Base-by-base conservation (phyloP, 2,113 vertebrate species). In the Tachysurus fulvidraco region DNA sequence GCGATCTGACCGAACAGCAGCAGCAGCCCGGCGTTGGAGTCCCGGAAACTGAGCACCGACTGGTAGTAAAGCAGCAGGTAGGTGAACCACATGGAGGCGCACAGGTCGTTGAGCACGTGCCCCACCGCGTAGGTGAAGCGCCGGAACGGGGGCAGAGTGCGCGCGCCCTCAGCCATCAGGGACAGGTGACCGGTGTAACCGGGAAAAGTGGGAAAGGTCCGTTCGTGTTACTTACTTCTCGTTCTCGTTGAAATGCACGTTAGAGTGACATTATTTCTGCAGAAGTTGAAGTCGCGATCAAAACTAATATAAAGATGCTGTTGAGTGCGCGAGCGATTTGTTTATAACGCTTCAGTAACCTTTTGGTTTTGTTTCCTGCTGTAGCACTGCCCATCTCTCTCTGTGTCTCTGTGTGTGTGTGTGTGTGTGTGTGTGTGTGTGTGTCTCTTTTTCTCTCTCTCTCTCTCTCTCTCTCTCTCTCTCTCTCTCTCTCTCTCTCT, bases 61-160 rank as follows among this genome's bases (percentile, higher is more conserved):
- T 96, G 95, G 83, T 95, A 93, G 91, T 94, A 97, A 12, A 97
- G 91, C 91, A 97, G 93, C 89, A 97, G 93, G 86, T 96, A 97
- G 1, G 96, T 96, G 94, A 95, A 97, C 96, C 96, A 97, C 93
- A 96, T 95, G 30, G 95, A 96, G 0, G 96, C 96, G 92, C 96
- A 96, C 82, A 97, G 92, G 90, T 97, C 96, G 87, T 97, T 97
- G 1, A 96, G 93, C 90, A 96, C 96, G 87, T 96, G 96, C 1
- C 95, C 96, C 54, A 91, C 93, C 0, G 96, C 91, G 85, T 93
- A 97, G 92, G 94, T 94, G 50, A 97, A 17, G 52, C 95, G 92
- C 78, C 90, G 87, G 65, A 41, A 87, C 62, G 93, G 50, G 0
- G 94, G 83, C 60, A 96, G 84, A 55, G 88, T 83, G 5, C 85